Base-by-base conservation (phyloP, 2,113 vertebrate genomes). In the Octodon degus region DNA sequence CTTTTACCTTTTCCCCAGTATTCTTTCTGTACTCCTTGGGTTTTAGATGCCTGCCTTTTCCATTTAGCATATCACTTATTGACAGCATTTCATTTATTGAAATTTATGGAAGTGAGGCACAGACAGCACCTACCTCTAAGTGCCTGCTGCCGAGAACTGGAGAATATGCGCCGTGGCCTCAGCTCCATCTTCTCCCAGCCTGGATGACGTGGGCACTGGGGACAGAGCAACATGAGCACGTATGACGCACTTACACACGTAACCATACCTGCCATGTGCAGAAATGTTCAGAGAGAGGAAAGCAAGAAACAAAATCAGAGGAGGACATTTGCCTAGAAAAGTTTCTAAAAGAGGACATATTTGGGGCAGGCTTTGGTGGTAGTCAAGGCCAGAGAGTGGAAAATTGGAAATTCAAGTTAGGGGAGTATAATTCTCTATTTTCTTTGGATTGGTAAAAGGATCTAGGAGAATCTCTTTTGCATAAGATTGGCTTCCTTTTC, bases 261-360 rank as follows among this genome's bases (percentile, higher is more conserved):
- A 53, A 27, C 79, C 25, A 0, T 11, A 5, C 32, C 8, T 68
- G 24, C 58, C 19, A 1, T 6, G 25, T 7, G 89, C 62, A 50
- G 20, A 65, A 55, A 34, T 86, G 72, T 50, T 86, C 82, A 53
- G 40, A 60, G 17, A 81, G 3, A 16, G 32, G 34, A 67, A 89
- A 68, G 62, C 53, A 63, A 32, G 19, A 77, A 83, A 76, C 55
- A 27, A 76, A 72, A 50, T 83, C 55, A 20, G 25, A 24, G 13
- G 25, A 24, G 13, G 24, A 89, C 30, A 67, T 9, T 67, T 74
- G 20, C 32, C 27, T 81, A 58, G 60, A 60, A 62, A 60, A 60
- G 6, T 68, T 90, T 92, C 74, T 95, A 76, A 50, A 37, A 88
- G 85, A 94, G 67, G 60, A 30, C 68, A 55, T 12, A 83, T 95